Base-by-base conservation (phyloP, 2,797 vertebrate species). In the Coregonus ussuriensis region DNA sequence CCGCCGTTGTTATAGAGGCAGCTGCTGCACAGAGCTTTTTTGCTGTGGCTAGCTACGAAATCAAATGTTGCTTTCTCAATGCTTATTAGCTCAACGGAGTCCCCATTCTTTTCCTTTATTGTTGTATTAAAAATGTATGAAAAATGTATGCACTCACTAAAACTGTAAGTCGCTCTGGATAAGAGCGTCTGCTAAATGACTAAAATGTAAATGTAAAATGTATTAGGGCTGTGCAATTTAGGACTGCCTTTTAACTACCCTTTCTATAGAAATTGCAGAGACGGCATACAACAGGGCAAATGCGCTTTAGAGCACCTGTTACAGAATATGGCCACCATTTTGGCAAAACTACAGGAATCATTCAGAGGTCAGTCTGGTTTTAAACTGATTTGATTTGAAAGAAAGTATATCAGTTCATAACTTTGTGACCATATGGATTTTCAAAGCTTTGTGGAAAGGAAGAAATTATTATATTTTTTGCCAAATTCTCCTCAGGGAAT, bases 81-180 rank as follows among this genome's bases (percentile, higher is more conserved):
- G 76, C 31, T 11, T 31, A 62, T 47, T 65, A 51, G 25, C 75
- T 77, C 76, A 71, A 37, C 4, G 53, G n/a, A 69, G n/a, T 52
- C 41, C 16, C 4, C 3, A 3, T 53, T 21, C 21, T 25, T 14
- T 71, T 29, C 3, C 35, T 71, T 53, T 47, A 15, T 6, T 21
- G 16, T 76, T 53, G 31, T 13, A 37, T 25, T 25, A 25, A 25
- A 25, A 25, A 25, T 25, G 25, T 25, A 25, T 25, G 25, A 25
- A 25, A 25, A 25, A 25, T 25, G 25, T 25, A 25, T 25, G 25
- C 25, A 25, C 25, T 25, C 25, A 25, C 25, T 25, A 25, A 25
- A 25, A 25, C 25, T 25, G 25, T 25, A 25, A 25, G 25, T 25
- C 25, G 25, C 25, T 25, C 25, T 25, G 25, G 25, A 25, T 25